Percentiles rank a stretch among this genome's conserved stretches.
Evolutionary conservation across 2,113 vertebrate genomes (phyloP).

Genomic region (Dasyornis broadbenti): DNA sequence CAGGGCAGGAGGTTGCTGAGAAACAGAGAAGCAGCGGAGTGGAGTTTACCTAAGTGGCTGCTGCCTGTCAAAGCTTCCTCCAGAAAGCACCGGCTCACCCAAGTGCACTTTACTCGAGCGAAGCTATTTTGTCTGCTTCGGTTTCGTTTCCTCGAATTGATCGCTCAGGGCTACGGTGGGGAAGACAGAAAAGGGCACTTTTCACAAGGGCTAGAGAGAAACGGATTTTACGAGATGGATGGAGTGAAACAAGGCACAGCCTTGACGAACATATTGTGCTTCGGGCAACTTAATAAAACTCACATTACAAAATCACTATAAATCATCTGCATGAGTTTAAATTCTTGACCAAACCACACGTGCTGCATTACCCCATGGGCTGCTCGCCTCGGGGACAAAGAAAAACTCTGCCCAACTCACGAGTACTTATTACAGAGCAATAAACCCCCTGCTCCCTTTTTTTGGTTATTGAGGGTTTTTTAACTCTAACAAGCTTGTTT

Average conservation of each 20-base stretch:
- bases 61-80: not conserved
- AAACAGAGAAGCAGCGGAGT: not conserved
- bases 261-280: not conserved
- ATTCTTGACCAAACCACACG: not conserved
- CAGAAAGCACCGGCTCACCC: not conserved
- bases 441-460: not conserved
- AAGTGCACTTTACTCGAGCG: not conserved
- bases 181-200: not conserved
- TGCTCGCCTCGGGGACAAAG: not conserved
- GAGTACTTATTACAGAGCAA: not conserved
- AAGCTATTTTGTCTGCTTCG: not conserved
- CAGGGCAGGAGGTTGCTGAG: not conserved
- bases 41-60: not conserved
- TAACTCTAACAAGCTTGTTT: not conserved
- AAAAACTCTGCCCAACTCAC: not conserved
- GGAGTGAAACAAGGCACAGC: not conserved
- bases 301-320: not conserved
- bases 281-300: not conserved
- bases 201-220: not conserved
- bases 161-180: not conserved
- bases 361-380: not conserved
- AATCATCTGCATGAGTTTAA: not conserved
- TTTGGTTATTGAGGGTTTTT: not conserved
- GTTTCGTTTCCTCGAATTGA: not conserved
- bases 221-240: not conserved